Conservation (phyloP, 2,888 invertebrate genomes). For the Polyploca ridens region DNA sequence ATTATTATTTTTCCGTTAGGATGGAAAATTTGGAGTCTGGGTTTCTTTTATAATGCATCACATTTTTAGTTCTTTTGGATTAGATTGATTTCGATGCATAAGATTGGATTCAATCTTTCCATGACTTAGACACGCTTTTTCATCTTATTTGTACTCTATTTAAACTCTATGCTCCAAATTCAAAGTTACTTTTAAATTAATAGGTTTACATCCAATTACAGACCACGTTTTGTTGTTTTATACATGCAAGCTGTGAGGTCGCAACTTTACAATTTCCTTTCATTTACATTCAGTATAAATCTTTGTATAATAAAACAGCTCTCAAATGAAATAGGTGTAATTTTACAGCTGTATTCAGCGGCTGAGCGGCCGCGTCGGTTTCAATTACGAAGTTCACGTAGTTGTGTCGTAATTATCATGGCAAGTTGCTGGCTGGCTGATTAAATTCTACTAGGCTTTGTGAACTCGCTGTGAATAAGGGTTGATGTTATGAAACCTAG, state of each 20-base stretch:
- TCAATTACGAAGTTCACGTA: slow-evolving; percentile 51
- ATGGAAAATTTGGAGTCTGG: neutral
- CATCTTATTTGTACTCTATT: too few species aligned
- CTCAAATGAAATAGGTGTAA: slow-evolving; percentile 7
- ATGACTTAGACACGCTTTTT: too few species aligned
- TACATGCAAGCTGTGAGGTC: neutral
- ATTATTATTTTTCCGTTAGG: neutral
- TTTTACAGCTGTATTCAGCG: slow-evolving; percentile 1
- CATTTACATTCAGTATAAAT: slow-evolving; percentile 5
- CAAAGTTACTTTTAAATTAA: too few species aligned
- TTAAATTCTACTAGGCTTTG: slow-evolving; percentile 33
- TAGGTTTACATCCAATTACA: neutral
- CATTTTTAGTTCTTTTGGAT: too few species aligned
- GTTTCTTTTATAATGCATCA: neutral
- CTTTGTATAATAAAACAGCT: neutral
- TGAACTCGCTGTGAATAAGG: slow-evolving; percentile 10
- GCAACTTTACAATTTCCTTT: neutral
- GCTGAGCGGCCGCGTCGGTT: slow-evolving; percentile 29
- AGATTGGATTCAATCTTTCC: neutral
- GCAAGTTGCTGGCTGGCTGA: slow-evolving; percentile 36
- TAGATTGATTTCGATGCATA: too few species aligned
- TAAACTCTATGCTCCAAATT: too few species aligned
- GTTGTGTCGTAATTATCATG: slow-evolving; percentile 50
- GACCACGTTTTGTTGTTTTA: neutral
- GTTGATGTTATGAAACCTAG: slow-evolving; percentile 23